Conservation (phyloP, 2,888 invertebrate species). For the Machimus rusticus region DNA sequence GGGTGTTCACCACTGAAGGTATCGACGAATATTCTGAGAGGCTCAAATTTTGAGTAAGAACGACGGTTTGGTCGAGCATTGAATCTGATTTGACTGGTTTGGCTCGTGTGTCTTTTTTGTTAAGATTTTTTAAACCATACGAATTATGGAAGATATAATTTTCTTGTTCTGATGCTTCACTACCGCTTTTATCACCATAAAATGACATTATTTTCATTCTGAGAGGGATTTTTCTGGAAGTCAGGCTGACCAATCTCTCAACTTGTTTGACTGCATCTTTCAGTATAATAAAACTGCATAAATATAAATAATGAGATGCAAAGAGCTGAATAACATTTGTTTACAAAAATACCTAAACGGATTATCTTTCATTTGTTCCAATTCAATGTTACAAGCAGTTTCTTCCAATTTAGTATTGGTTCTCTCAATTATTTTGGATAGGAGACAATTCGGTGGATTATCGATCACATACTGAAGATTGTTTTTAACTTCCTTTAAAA, state of each 20-base stretch:
- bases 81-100: background rate
- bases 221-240: background rate
- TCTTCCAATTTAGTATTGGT: constrained; percentile 35
- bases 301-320: background rate
- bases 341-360: constrained; percentile 44
- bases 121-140: background rate
- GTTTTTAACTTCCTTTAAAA: constrained; percentile 7
- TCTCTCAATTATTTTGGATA: constrained; percentile 34
- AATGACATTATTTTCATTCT: constrained; percentile 23
- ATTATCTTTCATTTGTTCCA: constrained; percentile 32
- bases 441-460: constrained; percentile 1
- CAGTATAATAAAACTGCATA: constrained; percentile 28
- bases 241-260: constrained; percentile 43
- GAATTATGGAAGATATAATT: background rate
- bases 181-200: constrained; percentile 29
- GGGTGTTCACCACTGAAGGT: background rate
- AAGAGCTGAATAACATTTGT: background rate
- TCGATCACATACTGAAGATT: background rate
- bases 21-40: background rate
- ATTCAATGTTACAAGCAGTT: constrained; percentile 35
- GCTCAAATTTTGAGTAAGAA: background rate
- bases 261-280: constrained; percentile 48
- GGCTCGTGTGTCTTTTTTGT: background rate
- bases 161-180: background rate
- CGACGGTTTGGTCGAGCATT: background rate